Evolutionary conservation across 2,797 vertebrate species (phyloP), one percentile per base, ranked within the genome.

Genomic region (Momotus momota): DNA sequence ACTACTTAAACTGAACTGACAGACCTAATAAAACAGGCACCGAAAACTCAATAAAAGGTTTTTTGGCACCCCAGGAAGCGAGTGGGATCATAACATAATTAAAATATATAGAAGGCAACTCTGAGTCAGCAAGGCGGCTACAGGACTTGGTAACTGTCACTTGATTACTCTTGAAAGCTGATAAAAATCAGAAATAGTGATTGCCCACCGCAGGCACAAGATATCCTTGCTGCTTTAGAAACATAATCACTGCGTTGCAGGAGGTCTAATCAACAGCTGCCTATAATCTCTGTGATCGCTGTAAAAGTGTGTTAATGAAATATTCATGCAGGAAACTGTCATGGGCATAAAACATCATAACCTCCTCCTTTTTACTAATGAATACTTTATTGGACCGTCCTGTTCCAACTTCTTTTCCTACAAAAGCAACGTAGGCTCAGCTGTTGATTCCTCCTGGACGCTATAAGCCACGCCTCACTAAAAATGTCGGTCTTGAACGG

Each of bases 201-300:
- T 96, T 97, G 94, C 89, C 93, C 88, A 82, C 96, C 87, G 40
- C 91, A 80, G 90, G 96, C 87, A 83, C 80, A 90, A 93, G 69
- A 58, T 74, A 77, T 49, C 52, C 62, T 97, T 79, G 12, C 67
- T 79, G 60, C 58, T 86, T 97, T 69, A 88, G 91, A 92, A 97
- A 92, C 58, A 90, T 86, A 97, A 96, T 97, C 94, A 90, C 82
- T 70, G 82, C 91, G 79, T 95, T 91, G 54, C 87, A 87, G 81
- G 88, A 97, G 88, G 91, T 91, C 96, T 97, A 96, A 96, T 97
- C 96, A 97, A 81, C 91, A 96, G 85, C 93, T 96, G 73, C 81
- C 81, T 90, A 55, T 73, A 92, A 93, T 81, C 92, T 88, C 82
- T 61, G 38, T 65, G 64, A 94, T 85, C 80, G 57, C 78, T 66